Evolutionary conservation across 2,888 invertebrate species (phyloP).

Genomic region (Scaptomyza tumidula): DNA sequence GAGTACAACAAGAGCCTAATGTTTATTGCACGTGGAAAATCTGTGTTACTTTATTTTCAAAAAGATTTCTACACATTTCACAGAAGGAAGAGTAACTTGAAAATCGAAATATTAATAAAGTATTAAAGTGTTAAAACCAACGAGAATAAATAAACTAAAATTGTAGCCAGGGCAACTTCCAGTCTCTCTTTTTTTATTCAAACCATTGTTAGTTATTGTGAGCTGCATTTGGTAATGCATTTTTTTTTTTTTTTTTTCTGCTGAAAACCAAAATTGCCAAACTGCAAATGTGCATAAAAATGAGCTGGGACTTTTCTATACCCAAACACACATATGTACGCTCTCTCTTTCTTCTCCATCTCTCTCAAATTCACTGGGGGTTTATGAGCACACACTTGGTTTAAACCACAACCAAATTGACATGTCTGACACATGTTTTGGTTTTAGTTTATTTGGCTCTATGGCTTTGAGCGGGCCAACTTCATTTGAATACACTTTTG

Average conservation of each 20-base stretch:
- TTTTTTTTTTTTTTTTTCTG: slow-evolving; percentile 9
- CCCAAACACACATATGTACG: neutral
- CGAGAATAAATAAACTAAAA: too few relatives aligned
- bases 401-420: slow-evolving; percentile 57
- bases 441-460: slow-evolving; percentile 47
- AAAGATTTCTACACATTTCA: too few relatives aligned
- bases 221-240: slow-evolving; percentile 41
- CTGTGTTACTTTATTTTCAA: too few relatives aligned
- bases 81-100: too few relatives aligned
- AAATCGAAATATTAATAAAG: too few relatives aligned
- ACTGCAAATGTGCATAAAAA: slow-evolving; percentile 54
- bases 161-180: slow-evolving; percentile 1
- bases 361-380: neutral
- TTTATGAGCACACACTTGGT: slow-evolving; percentile 27
- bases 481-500: slow-evolving; percentile 76
- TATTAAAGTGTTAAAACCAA: too few relatives aligned
- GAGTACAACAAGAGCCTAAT: too few relatives aligned
- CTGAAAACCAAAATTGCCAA: slow-evolving; percentile 42
- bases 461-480: slow-evolving; percentile 52
- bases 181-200: neutral
- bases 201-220: neutral
- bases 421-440: slow-evolving; percentile 77
- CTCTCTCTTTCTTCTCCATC: neutral
- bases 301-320: slow-evolving; percentile 38
- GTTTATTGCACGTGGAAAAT: too few relatives aligned